phyloP scores from a whole-genome alignment of 1,140 invertebrate species.

The Eubasilissa regina region DNA sequence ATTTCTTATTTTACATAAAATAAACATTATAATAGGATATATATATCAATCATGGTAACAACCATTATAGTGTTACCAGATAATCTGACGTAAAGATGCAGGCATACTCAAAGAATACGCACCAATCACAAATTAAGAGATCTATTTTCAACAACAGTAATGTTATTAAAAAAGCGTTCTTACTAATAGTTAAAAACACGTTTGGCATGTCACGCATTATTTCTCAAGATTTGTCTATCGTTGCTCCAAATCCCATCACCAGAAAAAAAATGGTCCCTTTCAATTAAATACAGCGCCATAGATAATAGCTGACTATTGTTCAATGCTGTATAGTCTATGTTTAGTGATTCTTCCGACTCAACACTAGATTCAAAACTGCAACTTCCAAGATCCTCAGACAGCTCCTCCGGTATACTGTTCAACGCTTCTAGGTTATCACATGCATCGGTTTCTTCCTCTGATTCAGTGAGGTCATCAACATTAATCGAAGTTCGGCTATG shows the following conservation, averaged over 20 bases:
- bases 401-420: not conserved
- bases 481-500: not conserved
- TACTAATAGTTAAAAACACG: no score
- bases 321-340: conserved; percentile 28
- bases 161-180: no score
- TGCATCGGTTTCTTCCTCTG: not conserved
- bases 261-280: not conserved
- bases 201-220: not conserved
- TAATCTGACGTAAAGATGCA: no score
- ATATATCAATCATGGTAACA: no score
- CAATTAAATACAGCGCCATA: conserved; percentile 13
- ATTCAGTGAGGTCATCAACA: not conserved
- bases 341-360: conserved; percentile 4
- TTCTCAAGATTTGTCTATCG: conserved; percentile 13
- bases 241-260: conserved; percentile 17
- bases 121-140: no score
- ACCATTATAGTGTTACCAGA: no score
- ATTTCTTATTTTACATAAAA: no score
- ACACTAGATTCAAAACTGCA: not conserved
- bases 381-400: not conserved
- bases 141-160: no score
- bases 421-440: not conserved
- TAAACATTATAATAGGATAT: no score
- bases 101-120: no score
- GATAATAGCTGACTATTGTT: conserved; percentile 14